These are phyloP conservation scores for Patella vulgata DNA, from an alignment of 1,140 invertebrate species.

Conservation along the genomic window DNA sequence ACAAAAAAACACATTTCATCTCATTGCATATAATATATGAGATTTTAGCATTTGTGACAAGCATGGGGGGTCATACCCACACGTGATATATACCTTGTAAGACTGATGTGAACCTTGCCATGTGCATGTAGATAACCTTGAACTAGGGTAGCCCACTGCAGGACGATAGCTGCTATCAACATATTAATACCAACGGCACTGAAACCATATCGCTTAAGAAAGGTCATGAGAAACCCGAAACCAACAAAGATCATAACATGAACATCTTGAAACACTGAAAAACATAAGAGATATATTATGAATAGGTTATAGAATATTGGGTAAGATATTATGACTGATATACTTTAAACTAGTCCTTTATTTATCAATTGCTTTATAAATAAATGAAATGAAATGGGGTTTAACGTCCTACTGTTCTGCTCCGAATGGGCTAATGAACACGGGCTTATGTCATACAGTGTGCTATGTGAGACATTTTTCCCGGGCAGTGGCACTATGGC, in stretches of 20 bases:
- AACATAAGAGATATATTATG: not conserved
- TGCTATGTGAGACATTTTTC: too few species aligned
- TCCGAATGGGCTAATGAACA: too few species aligned
- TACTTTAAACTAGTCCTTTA: too few species aligned
- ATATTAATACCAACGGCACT: conserved; percentile 89
- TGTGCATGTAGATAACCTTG: conserved; percentile 34
- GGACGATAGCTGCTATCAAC: conserved; percentile 71
- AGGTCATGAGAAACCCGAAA: conserved; percentile 96
- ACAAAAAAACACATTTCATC: not conserved
- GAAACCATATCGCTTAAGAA: conserved; percentile 88
- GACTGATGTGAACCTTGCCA: conserved; percentile 57
- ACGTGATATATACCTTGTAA: conserved; percentile 67
- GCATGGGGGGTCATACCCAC: conserved; percentile 13
- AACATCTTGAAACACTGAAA: conserved; percentile 85
- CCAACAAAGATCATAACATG: conserved; percentile 98
- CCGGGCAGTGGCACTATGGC: too few species aligned
- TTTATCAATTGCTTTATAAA: too few species aligned
- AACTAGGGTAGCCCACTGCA: conserved; percentile 58
- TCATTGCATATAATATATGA: too few species aligned
- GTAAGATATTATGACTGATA: too few species aligned
- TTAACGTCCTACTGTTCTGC: too few species aligned
- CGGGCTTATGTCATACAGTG: too few species aligned
- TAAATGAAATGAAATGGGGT: too few species aligned
- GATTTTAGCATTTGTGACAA: too few species aligned
- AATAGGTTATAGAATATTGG: too few species aligned